Evolutionary conservation across 1,140 invertebrate species (phyloP).

Genomic region (Scaptodrosophila lebanonensis): DNA sequence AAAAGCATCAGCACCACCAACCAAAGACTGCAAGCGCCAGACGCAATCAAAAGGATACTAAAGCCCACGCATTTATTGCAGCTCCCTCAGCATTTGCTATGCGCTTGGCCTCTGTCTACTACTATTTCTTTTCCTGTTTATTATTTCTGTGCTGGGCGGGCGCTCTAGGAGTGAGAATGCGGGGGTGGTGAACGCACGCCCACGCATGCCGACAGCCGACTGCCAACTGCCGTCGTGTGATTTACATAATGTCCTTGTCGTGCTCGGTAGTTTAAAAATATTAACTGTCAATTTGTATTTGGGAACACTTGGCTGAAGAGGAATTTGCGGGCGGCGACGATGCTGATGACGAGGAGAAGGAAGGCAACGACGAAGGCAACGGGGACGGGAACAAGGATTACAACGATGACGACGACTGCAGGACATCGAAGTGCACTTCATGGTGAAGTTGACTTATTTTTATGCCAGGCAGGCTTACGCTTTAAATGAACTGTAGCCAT

Average conservation of each 20-base stretch:
- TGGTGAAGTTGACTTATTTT: constrained; percentile 25
- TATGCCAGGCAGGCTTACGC: too few species aligned
- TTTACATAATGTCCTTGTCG: constrained; percentile 74
- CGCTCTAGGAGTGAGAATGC: background rate
- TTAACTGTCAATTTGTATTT: constrained; percentile 76
- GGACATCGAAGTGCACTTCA: constrained; percentile 33
- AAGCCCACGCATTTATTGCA: constrained; percentile 16
- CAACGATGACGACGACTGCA: background rate
- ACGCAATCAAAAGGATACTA: constrained; percentile 42
- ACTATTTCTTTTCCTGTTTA: constrained; percentile 55
- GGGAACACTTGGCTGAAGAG: constrained; percentile 66
- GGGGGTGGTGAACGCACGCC: constrained; percentile 3
- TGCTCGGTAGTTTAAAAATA: constrained; percentile 68
- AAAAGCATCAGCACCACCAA: too few species aligned
- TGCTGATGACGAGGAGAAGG: background rate
- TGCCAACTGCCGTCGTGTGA: constrained; percentile 43
- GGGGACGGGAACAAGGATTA: too few species aligned
- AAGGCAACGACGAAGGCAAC: background rate
- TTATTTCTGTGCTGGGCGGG: constrained; percentile 45
- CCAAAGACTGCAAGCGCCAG: too few species aligned
- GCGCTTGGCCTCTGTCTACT: background rate
- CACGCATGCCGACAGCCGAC: constrained; percentile 19
- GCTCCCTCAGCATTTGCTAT: constrained; percentile 30
- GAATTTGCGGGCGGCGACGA: constrained; percentile 21
- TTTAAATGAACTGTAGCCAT: too few species aligned